A percentile compares a stretch with the other conserved stretches of the same genome.
Conservation (phyloP, 1,140 invertebrate genomes). For the Drosophila ironensis region DNA sequence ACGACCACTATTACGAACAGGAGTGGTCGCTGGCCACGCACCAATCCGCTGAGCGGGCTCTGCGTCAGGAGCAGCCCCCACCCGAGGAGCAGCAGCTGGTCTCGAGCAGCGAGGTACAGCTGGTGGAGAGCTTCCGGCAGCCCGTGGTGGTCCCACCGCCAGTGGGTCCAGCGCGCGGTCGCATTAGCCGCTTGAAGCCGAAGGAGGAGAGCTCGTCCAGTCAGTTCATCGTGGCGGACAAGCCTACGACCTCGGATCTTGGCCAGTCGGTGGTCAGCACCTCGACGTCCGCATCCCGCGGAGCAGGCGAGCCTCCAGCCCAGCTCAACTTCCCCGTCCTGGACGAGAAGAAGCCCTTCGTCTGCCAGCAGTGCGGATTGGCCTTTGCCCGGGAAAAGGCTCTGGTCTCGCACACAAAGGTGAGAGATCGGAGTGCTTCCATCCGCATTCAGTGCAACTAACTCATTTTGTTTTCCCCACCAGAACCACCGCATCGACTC, state of each 20-base stretch:
- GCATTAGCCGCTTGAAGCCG: conserved; percentile 71
- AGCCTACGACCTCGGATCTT: conserved; percentile 30
- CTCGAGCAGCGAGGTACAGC: conserved; percentile 19
- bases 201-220: conserved; percentile 72
- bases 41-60: conserved; percentile 29
- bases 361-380: conserved; percentile 90
- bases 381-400: conserved; percentile 91
- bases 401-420: conserved; percentile 87
- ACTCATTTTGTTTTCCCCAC: background rate
- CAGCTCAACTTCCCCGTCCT: conserved; percentile 83
- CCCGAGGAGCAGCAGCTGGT: conserved; percentile 21
- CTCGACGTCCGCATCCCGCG: background rate
- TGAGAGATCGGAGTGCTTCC: conserved; percentile 35
- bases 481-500: conserved; percentile 89
- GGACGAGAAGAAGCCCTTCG: conserved; percentile 89
- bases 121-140: conserved; percentile 26
- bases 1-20: conserved; percentile 77
- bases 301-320: conserved; percentile 34
- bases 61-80: conserved; percentile 1
- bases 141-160: conserved; percentile 1
- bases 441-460: background rate
- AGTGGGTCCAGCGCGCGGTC: conserved; percentile 46
- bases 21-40: conserved; percentile 58
- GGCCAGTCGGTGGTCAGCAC: conserved; percentile 1
- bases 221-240: conserved; percentile 43